A percentile compares a stretch with the other conserved stretches of the same genome.
Evolutionary conservation across 2,113 vertebrate genomes (phyloP).

Genomic region (Boleophthalmus pectinirostris): DNA sequence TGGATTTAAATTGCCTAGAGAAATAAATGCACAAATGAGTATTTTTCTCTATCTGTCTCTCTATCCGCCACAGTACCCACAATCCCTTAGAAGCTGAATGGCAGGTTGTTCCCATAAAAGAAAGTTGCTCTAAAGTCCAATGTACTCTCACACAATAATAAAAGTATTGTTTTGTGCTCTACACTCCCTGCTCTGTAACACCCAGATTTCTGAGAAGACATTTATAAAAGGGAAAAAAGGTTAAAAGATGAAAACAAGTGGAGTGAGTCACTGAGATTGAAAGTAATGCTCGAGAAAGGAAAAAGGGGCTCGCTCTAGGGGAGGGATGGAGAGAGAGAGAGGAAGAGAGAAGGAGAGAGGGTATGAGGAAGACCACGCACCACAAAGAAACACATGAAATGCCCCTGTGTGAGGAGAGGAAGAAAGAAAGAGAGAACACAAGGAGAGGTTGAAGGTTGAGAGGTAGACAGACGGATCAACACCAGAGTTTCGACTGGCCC

Average conservation of each 20-base stretch:
- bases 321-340: conserved; percentile 34
- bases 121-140: not conserved
- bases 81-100: not conserved
- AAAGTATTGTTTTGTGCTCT: conserved; percentile 8
- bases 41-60: not conserved
- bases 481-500: conserved; percentile 60
- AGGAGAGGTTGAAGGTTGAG: conserved; percentile 73
- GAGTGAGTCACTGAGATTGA: conserved; percentile 21
- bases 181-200: not conserved
- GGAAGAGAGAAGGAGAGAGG: conserved; percentile 8
- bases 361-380: conserved; percentile 8
- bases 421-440: conserved; percentile 62
- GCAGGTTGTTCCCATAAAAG: not conserved
- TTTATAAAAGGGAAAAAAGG: conserved; percentile 21
- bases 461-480: conserved; percentile 74
- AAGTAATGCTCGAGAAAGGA: conserved; percentile 20
- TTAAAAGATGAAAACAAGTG: conserved; percentile 32
- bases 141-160: not conserved
- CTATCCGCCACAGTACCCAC: not conserved
- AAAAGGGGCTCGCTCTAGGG: conserved; percentile 21
- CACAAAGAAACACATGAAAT: conserved; percentile 33
- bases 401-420: conserved; percentile 36
- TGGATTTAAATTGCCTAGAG: not conserved
- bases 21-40: not conserved
- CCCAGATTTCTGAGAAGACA: not conserved